phyloP scores from a whole-genome alignment of 2,113 vertebrate genomes.

The Salminus brasiliensis region DNA sequence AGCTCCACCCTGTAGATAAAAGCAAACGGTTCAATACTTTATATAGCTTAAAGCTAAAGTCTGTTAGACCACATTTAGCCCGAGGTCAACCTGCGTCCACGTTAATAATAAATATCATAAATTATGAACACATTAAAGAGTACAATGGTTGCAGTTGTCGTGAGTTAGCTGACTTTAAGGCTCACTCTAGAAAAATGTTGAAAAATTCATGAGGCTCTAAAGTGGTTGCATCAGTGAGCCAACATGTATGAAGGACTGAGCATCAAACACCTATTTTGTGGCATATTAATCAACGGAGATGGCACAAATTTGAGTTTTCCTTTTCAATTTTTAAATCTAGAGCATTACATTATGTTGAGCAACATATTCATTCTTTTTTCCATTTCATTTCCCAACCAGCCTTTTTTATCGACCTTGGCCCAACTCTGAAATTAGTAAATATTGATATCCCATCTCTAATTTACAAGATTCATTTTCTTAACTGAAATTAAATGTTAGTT shows the following conservation, averaged over 20 bases:
- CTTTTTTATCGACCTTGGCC: too few species aligned
- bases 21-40: neutral
- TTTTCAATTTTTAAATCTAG: too few species aligned
- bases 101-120: slow-evolving; percentile 15
- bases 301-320: neutral
- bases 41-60: neutral
- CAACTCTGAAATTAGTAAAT: too few species aligned
- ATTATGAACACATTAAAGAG: slow-evolving; percentile 16
- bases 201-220: slow-evolving; percentile 20
- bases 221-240: slow-evolving; percentile 23
- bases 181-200: slow-evolving; percentile 11
- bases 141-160: slow-evolving; percentile 16
- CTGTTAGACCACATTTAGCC: neutral
- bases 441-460: too few species aligned
- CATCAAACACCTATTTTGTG: neutral
- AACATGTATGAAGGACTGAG: slow-evolving; percentile 3
- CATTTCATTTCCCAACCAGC: too few species aligned
- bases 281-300: neutral
- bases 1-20: neutral
- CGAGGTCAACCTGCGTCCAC: neutral
- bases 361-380: too few species aligned
- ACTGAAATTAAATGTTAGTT: too few species aligned
- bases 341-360: too few species aligned
- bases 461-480: too few species aligned
- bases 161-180: slow-evolving; percentile 2